A percentile compares a stretch with the other conserved stretches of the same genome.
Conservation (phyloP, 2,888 invertebrate genomes). For the Drosophila fungiperda region DNA sequence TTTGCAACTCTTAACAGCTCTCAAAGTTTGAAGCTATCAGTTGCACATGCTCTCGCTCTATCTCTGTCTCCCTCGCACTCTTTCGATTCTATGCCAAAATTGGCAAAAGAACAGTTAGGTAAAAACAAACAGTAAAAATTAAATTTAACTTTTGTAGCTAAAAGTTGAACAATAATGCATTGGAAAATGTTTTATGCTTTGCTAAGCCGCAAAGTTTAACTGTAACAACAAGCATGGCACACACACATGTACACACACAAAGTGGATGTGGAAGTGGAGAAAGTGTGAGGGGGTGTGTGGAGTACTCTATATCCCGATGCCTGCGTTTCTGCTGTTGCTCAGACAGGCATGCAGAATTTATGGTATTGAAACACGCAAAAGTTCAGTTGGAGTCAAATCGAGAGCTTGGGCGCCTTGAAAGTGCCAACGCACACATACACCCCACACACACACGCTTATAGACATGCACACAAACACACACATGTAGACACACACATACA, state of each 20-base stretch:
- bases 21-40: slow-evolving; percentile 24
- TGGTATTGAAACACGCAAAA: slow-evolving; percentile 79
- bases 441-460: not conserved
- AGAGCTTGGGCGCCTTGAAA: slow-evolving; percentile 70
- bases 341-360: slow-evolving; percentile 77
- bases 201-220: slow-evolving; percentile 58
- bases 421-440: slow-evolving; percentile 45
- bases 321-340: slow-evolving; percentile 28
- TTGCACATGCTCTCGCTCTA: not conserved
- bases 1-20: slow-evolving; percentile 6
- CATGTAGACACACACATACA: slow-evolving; percentile 7
- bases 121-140: slow-evolving; percentile 32
- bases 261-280: not conserved
- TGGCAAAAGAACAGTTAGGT: not conserved
- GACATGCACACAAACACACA: not conserved
- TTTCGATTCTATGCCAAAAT: not conserved
- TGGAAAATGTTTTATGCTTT: slow-evolving; percentile 71
- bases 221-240: slow-evolving; percentile 28
- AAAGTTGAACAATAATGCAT: slow-evolving; percentile 69
- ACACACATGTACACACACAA: not conserved
- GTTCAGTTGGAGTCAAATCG: slow-evolving; percentile 79
- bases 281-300: too few relatives aligned
- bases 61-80: too few relatives aligned
- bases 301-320: not conserved
- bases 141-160: slow-evolving; percentile 28